phyloP scores from a whole-genome alignment of 2,797 vertebrate species.

The Gorsachius magnificus region DNA sequence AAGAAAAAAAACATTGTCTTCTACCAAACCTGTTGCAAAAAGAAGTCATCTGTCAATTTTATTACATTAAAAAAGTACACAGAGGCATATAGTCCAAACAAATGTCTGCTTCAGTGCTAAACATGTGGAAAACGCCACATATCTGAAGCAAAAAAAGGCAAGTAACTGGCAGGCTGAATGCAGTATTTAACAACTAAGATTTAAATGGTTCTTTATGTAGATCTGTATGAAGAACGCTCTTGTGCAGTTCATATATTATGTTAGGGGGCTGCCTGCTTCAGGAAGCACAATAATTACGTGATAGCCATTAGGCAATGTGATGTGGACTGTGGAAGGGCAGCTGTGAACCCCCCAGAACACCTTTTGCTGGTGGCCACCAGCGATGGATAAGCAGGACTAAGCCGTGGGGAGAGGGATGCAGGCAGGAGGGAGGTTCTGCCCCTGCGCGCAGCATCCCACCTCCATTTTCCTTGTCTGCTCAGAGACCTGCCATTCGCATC shows the following conservation, averaged over 20 bases:
- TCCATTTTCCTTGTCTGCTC: not conserved
- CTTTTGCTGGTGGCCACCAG: rapidly evolving
- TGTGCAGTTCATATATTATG: not conserved
- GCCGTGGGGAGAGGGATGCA: not conserved
- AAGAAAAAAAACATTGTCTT: slow-evolving; percentile 69
- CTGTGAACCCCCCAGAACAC: not conserved
- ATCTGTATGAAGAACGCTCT: not conserved
- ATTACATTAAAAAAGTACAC: slow-evolving; percentile 76
- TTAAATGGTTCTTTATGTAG: slow-evolving; percentile 38
- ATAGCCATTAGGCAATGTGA: not conserved
- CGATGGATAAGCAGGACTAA: rapidly evolving
- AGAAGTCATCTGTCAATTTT: slow-evolving; percentile 81
- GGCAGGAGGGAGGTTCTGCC: not conserved
- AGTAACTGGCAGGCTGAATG: slow-evolving; percentile 41
- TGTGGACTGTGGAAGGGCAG: not conserved
- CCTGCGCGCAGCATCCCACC: not conserved
- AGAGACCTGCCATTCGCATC: not conserved
- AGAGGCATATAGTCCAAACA: slow-evolving; percentile 72
- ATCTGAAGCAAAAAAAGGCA: slow-evolving; percentile 36
- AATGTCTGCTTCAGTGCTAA: slow-evolving; percentile 73
- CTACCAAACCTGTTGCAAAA: slow-evolving; percentile 78
- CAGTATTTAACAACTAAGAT: slow-evolving; percentile 23
- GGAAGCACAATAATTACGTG: not conserved
- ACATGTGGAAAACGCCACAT: slow-evolving; percentile 70
- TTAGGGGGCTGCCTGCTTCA: not conserved